Base-by-base conservation (phyloP, 2,797 vertebrate species). In the Bradypodion ventrale region DNA sequence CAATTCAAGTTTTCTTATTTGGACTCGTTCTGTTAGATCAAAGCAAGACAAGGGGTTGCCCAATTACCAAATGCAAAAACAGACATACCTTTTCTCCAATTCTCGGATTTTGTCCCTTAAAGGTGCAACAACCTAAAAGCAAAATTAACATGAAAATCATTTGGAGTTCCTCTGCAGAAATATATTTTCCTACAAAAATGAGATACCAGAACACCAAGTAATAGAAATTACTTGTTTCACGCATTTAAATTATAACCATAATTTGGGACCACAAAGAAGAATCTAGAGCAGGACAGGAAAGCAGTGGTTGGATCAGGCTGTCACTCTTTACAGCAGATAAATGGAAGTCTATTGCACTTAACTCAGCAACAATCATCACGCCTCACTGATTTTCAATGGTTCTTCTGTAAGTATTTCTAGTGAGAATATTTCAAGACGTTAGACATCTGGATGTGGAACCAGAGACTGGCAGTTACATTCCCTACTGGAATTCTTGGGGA, bases 41-140 rank as follows among this genome's bases (percentile, higher is more conserved):
- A 1, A 49, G 77, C 7, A 88, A 76, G 84, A 79, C 12, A 88
- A 13, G 62, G 78, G 35, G 0, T 6, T 0, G 25, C 32, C 87
- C 82, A n/a, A n/a, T n/a, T 82, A 62, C 4, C 63, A 74, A 40
- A 87, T 84, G 12, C 16, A 27, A 78, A 73, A 85, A 89, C 60
- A 65, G 2, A 89, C 94, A 5, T 96, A 99, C 98, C 98, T 99
- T 93, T 98, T 98, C 92, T 99, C 98, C 87, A 99, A 95, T 93
- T 99, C 97, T 91, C 95, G 97, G 92, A 99, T 99, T 95, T 99
- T 99, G 90, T 99, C 98, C 94, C 97, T 97, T 78, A 99, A 96
- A 85, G 98, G 98, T 86, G 97, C 97, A 92, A 99, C 94, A 78
- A 96, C 97, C 98, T 99, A 87, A 89, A 95, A 91, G 59, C 75